Conservation (phyloP, 2,797 vertebrate genomes). For the Sebastes glaucus region DNA sequence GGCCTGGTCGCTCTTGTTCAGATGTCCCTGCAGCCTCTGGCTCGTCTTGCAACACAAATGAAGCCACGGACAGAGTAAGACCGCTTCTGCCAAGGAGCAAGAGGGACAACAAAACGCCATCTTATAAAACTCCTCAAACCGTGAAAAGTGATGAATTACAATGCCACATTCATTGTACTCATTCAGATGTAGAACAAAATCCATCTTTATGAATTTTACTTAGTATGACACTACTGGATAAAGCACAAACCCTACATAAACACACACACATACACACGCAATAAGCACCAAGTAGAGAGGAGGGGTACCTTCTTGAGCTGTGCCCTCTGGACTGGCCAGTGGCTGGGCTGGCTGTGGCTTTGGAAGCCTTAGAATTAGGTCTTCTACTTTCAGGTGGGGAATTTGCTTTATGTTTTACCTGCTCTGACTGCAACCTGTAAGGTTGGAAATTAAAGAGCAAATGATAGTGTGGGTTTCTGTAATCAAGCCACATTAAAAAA, state of each 20-base stretch:
- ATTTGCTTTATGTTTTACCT: constrained; percentile 99
- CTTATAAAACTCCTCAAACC: constrained; percentile 11
- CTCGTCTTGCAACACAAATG: constrained; percentile 92
- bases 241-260: constrained; percentile 42
- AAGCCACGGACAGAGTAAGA: constrained; percentile 90
- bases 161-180: constrained; percentile 23
- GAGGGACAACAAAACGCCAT: constrained; percentile 44
- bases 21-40: constrained; percentile 92
- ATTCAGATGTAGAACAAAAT: constrained; percentile 28
- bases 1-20: constrained; percentile 90
- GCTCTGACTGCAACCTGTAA: constrained; percentile 99
- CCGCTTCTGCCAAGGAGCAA: constrained; percentile 87
- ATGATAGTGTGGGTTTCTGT: constrained; percentile 68
- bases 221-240: neutral
- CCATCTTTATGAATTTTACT: neutral
- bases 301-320: constrained; percentile 97
- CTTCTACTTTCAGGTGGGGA: constrained; percentile 99
- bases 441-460: constrained; percentile 88
- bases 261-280: constrained; percentile 69
- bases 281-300: constrained; percentile 76
- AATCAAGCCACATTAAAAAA: constrained; percentile 38
- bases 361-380: constrained; percentile 98
- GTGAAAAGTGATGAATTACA: constrained; percentile 2
- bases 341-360: constrained; percentile 97
- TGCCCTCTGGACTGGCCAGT: constrained; percentile 97